Percentiles rank a stretch among this genome's conserved stretches.
Conservation (phyloP, 2,113 vertebrate genomes). For the Camelus dromedarius region DNA sequence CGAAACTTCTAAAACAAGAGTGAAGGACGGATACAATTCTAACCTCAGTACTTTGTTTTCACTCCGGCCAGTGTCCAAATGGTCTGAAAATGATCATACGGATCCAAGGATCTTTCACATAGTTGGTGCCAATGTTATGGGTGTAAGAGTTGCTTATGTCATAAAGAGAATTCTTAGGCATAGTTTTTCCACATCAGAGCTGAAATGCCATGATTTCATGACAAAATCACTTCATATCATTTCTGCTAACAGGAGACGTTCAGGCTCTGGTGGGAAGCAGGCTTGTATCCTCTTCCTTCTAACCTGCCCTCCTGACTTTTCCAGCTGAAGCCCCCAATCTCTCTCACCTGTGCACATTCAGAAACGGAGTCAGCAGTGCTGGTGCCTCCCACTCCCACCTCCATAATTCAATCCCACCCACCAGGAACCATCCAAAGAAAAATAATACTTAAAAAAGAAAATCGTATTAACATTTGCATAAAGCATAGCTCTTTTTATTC, state of each 20-base stretch:
- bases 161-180: neutral
- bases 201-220: neutral
- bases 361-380: neutral
- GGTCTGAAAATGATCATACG: neutral
- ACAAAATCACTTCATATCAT: neutral
- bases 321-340: neutral
- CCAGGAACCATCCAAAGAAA: neutral
- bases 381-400: neutral
- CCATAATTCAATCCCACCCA: neutral
- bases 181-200: neutral
- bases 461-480: neutral
- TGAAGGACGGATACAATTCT: neutral
- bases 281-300: neutral
- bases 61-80: neutral
- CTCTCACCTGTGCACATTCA: neutral
- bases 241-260: neutral
- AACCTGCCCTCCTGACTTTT: neutral
- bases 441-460: neutral
- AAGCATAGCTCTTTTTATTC: neutral
- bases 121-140: neutral
- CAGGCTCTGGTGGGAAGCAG: neutral
- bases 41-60: neutral
- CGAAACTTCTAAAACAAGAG: conserved; percentile 2
- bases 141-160: neutral
- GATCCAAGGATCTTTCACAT: neutral